Percentiles rank a stretch among this genome's conserved stretches.
phyloP scores from a whole-genome alignment of 2,888 invertebrate species.

The Agrochola lychnidis region DNA sequence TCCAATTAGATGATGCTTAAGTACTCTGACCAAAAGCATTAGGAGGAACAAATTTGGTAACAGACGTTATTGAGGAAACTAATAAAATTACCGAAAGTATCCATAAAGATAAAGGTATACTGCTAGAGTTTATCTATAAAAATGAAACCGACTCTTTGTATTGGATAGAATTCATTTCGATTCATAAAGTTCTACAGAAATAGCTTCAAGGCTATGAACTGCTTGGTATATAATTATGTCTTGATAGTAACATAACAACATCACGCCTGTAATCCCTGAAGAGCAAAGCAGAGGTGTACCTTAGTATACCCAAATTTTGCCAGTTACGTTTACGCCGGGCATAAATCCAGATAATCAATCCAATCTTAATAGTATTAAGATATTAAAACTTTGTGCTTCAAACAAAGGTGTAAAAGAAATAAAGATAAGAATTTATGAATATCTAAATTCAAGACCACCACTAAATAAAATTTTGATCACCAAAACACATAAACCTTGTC shows the following conservation, averaged over 20 bases:
- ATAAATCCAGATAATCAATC: too few species aligned
- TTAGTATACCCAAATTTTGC: too few species aligned
- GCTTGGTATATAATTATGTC: too few species aligned
- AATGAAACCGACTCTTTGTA: conserved; percentile 19
- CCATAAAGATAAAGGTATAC: conserved; percentile 48
- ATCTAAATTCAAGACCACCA: background rate
- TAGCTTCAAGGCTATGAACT: background rate
- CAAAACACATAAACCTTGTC: background rate
- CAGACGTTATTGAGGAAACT: conserved; percentile 36
- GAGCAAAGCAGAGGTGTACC: too few species aligned
- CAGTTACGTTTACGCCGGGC: too few species aligned
- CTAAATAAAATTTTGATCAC: conserved; percentile 22
- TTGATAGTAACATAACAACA: background rate
- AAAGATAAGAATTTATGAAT: too few species aligned
- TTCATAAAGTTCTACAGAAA: background rate
- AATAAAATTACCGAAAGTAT: conserved; percentile 44
- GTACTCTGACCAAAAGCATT: conserved; percentile 36
- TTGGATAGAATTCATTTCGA: background rate
- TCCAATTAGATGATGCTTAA: conserved; percentile 32
- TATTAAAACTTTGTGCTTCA: background rate
- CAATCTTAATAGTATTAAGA: background rate
- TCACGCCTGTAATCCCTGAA: too few species aligned
- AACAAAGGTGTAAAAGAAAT: background rate
- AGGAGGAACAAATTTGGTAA: conserved; percentile 36
- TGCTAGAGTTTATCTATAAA: conserved; percentile 32